Evolutionary conservation across 1,140 invertebrate genomes (phyloP).

Genomic region (Hyles euphorbiae): DNA sequence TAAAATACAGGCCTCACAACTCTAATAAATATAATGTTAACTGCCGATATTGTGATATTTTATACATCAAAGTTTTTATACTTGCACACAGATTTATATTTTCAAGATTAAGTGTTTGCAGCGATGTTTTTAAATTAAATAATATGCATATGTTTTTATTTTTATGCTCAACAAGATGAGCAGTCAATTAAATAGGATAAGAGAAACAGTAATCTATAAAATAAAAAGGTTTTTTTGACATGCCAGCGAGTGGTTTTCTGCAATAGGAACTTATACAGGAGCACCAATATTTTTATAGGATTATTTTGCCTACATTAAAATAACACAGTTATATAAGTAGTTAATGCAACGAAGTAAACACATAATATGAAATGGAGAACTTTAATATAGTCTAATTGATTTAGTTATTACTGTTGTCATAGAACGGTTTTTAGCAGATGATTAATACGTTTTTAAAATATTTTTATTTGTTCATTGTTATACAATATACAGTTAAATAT

Average conservation of each 20-base stretch:
- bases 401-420: constrained; percentile 42
- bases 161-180: not conserved
- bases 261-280: constrained; percentile 1
- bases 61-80: constrained; percentile 17
- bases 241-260: constrained; percentile 24
- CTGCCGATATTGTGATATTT: constrained; percentile 57
- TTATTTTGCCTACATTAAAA: constrained; percentile 5
- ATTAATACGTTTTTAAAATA: constrained; percentile 24
- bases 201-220: constrained; percentile 16
- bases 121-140: not conserved
- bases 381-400: constrained; percentile 44
- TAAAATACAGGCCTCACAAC: not conserved
- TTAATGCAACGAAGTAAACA: constrained; percentile 49
- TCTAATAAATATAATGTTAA: constrained; percentile 24
- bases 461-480: constrained; percentile 37
- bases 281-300: not conserved
- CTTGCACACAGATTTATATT: not conserved
- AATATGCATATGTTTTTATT: not conserved
- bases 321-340: constrained; percentile 23
- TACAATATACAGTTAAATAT: constrained; percentile 29
- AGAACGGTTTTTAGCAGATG: constrained; percentile 24
- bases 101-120: not conserved
- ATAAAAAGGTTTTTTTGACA: constrained; percentile 5
- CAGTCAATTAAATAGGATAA: constrained; percentile 38
- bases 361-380: constrained; percentile 28